Percentiles rank a stretch among this genome's conserved stretches.
Conservation (phyloP, 2,888 invertebrate genomes). For the Rhagonycha fulva region DNA sequence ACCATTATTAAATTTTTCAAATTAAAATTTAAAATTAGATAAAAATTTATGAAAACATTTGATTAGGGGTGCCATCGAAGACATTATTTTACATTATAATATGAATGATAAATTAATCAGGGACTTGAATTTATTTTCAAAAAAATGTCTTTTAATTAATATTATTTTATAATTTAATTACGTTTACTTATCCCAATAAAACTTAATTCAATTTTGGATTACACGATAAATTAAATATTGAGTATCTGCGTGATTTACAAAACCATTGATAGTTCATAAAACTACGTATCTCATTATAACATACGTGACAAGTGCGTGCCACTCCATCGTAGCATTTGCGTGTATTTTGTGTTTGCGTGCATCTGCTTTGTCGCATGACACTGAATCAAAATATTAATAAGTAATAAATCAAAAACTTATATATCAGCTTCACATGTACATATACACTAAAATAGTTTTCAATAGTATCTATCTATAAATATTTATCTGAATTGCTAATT, state of each 20-base stretch:
- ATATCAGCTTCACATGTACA: conserved; percentile 2
- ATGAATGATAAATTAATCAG: neutral
- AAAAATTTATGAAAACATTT: too few relatives aligned
- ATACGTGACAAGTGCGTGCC: conserved; percentile 27
- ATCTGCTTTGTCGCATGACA: conserved; percentile 22
- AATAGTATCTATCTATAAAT: neutral
- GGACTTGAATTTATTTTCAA: neutral
- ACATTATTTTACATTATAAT: too few relatives aligned
- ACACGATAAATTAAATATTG: neutral
- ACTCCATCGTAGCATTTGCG: conserved; percentile 13
- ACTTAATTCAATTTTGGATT: neutral
- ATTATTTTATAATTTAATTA: neutral
- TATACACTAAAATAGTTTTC: neutral
- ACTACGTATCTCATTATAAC: conserved; percentile 8
- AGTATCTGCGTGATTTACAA: conserved; percentile 6
- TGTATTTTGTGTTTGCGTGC: conserved; percentile 20
- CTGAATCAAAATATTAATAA: conserved; percentile 13
- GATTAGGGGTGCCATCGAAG: too few relatives aligned
- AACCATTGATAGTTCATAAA: conserved; percentile 9
- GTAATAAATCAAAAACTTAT: conserved; percentile 12
- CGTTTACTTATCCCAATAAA: neutral
- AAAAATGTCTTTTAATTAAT: neutral
- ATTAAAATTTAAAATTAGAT: too few relatives aligned
- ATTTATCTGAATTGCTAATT: neutral
- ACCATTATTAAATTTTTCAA: too few relatives aligned